Evolutionary conservation across 2,797 vertebrate genomes (phyloP).

Genomic region (Danio choprae): DNA sequence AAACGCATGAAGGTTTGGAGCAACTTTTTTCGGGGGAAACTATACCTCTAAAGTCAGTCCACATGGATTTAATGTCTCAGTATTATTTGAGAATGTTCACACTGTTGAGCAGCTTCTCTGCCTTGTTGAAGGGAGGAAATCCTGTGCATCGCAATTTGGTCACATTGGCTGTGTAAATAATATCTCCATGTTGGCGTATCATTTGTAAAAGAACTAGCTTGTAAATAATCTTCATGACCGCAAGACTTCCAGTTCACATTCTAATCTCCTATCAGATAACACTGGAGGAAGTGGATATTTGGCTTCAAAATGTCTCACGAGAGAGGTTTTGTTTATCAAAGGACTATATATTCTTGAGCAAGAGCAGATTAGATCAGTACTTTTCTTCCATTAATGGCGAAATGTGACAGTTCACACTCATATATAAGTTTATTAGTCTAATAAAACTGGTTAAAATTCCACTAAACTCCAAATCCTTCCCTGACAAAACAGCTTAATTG

Average conservation of each 20-base stretch:
- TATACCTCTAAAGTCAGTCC: slow-evolving; percentile 4
- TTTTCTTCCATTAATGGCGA: neutral
- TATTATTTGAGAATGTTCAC: neutral
- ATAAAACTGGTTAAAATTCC: neutral
- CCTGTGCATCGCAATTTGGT: neutral
- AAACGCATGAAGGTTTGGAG: too few species aligned
- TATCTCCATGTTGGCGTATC: neutral
- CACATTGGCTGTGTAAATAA: neutral
- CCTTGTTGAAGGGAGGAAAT: neutral
- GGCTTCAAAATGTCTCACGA: neutral
- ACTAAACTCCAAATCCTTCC: neutral
- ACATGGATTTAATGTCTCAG: neutral
- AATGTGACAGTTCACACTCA: neutral
- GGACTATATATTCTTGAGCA: neutral
- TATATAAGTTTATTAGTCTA: neutral
- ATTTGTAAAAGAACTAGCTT: neutral
- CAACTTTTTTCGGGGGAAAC: too few species aligned
- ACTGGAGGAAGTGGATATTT: neutral
- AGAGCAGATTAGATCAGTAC: neutral
- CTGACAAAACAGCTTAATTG: too few species aligned
- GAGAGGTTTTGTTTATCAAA: neutral
- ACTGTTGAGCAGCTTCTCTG: neutral
- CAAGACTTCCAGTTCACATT: slow-evolving; percentile 6
- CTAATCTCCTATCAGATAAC: slow-evolving; percentile 14
- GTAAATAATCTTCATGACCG: slow-evolving; percentile 15